Base-by-base conservation (phyloP, 2,113 vertebrate genomes). In the Elgaria multicarinata region DNA sequence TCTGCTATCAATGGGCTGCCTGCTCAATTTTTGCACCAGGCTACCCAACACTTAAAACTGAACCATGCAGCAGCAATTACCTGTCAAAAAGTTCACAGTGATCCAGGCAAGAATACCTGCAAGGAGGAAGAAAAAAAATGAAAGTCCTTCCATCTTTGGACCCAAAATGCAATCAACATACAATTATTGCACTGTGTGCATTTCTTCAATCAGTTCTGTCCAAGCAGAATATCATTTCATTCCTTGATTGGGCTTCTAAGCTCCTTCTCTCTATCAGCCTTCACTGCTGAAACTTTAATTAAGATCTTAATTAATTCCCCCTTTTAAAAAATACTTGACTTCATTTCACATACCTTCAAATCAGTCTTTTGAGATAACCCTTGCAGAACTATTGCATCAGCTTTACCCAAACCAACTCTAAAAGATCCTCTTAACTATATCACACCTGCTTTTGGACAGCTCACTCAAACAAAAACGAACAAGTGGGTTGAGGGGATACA, bases 71-170 rank as follows among this genome's bases (percentile, higher is more conserved):
- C 91, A 90, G 88, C 12, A 96, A 83, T 96, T 98, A 99, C 99
- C 99, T 98, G 98, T 99, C 91, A 99, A 97, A 96, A 99, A 99
- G 97, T 99, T 99, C 96, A 99, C 98, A 89, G 99, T 99, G 94
- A 99, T 98, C 99, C 99, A 99, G 88, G 99, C 99, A 91, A 99
- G 97, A 96, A 99, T 97, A 96, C 99, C 99, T 99, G 91, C 85
- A 97, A 97, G 86, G 94, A 89, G 94, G 88, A 93, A 91, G 87
- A 69, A 78, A 86, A 92, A 85, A 6, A 77, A 46, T 66, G 31
- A 93, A 90, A 92, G 2, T 89, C 28, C 39, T 36, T 86, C 13
- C 67, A 78, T 3, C 13, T 90, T 18, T 72, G 82, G 28, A 77
- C 3, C 24, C 3, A 28, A 31, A 14, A 88, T 1, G 9, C n/a